phyloP scores from a whole-genome alignment of 2,888 invertebrate species.

The Ormia ochracea region DNA sequence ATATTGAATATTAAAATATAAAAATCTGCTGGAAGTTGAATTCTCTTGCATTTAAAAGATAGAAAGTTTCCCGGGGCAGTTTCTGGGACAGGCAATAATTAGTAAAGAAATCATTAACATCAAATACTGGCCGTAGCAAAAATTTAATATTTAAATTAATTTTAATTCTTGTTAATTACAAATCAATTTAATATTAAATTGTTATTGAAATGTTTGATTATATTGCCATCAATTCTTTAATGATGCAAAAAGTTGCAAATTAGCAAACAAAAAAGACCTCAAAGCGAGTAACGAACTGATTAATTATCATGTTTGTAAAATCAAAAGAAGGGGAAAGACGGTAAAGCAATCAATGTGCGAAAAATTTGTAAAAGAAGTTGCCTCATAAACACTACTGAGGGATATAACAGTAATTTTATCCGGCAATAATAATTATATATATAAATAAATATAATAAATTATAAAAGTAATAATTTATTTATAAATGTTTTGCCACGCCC shows the following conservation, averaged over 20 bases:
- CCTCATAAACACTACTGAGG: not conserved
- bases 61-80: too few species aligned
- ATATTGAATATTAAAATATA: too few species aligned
- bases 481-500: too few species aligned
- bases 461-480: too few species aligned
- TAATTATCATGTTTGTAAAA: slow-evolving; percentile 16
- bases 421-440: not conserved
- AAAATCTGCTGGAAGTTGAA: too few species aligned
- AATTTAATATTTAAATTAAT: not conserved
- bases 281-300: slow-evolving; percentile 38
- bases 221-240: slow-evolving; percentile 13
- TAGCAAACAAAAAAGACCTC: slow-evolving; percentile 14
- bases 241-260: slow-evolving; percentile 41
- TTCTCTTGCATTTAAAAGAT: too few species aligned
- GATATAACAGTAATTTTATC: too few species aligned
- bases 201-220: slow-evolving; percentile 28
- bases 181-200: slow-evolving; percentile 28
- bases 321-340: not conserved
- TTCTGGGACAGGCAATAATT: too few species aligned
- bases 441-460: too few species aligned
- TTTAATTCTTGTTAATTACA: slow-evolving; percentile 17
- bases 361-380: not conserved
- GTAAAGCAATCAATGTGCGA: not conserved
- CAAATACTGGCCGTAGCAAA: not conserved
- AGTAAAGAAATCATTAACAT: too few species aligned